Evolutionary conservation across 1,140 invertebrate species (phyloP), one percentile per base, ranked within the genome.

Genomic region (Drosophila pseudoananassae): DNA sequence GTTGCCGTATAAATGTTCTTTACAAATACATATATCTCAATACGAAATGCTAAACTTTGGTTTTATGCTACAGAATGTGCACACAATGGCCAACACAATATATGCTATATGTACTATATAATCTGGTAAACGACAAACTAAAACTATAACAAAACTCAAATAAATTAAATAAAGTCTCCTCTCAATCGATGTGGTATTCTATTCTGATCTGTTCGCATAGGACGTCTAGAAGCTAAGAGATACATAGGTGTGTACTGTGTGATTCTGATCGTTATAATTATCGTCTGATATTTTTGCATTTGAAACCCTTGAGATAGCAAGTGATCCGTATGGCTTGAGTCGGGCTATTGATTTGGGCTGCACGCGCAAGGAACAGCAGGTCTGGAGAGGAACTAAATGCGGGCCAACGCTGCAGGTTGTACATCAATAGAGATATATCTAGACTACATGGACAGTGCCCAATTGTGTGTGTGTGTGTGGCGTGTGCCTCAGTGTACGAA

Each of bases 41-140:
- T 83, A 83, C 83, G 83, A 87, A 87, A 87, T 87, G 78, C 83
- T 87, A 87, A 87, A 83, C 83, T 87, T 87, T 87, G 83, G 83
- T 87, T 87, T 87, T 87, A 89, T 87, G 83, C 83, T 87, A 87
- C 78, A 87, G 33, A 84, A 75, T 85, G 82, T 85, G 82, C 81
- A 85, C 82, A 87, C 82, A 87, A 85, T 85, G 81, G 81, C 82
- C 82, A 85, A 85, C 81, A 85, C 78, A 75, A 75, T 75, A 75
- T 74, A 74, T 56, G 64, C 59, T 69, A 55, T 69, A 68, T 69
- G 63, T 69, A 69, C 58, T 69, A 69, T 69, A 52, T 52, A 52
- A 73, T 49, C 43, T 54, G 66, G 38, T 70, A 60, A 75, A 75
- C 77, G 57, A 52, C 33, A 83, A 78, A 71, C 64, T 82, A 82